phyloP scores from a whole-genome alignment of 2,888 invertebrate genomes.

The Meteorus colon region DNA sequence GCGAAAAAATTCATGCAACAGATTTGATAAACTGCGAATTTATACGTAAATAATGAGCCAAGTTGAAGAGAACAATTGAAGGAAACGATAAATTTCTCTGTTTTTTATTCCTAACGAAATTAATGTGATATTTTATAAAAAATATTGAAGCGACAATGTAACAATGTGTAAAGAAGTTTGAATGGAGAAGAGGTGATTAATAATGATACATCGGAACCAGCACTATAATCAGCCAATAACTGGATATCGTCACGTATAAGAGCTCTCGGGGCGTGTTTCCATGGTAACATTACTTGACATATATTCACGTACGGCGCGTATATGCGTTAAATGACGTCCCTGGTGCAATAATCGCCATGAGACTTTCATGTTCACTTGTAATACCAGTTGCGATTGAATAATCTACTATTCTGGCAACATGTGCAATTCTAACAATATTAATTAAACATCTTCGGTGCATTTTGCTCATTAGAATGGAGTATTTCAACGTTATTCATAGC shows the following conservation, averaged over 20 bases:
- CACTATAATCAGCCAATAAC: conserved; percentile 52
- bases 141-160: not conserved
- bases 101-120: no score
- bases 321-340: conserved; percentile 40
- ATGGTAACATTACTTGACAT: conserved; percentile 47
- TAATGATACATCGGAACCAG: conserved; percentile 6
- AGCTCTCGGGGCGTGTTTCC: conserved; percentile 39
- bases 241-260: conserved; percentile 44
- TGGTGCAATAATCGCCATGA: conserved; percentile 7
- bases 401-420: no score
- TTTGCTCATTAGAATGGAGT: no score
- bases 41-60: not conserved
- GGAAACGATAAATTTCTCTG: not conserved
- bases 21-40: not conserved
- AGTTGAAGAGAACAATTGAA: not conserved
- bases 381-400: not conserved
- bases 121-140: no score
- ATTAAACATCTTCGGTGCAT: no score
- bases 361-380: not conserved
- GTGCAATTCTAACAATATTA: no score
- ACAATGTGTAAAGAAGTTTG: conserved; percentile 20
- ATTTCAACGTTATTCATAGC: no score
- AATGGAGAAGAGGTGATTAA: not conserved
- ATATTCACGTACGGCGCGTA: conserved; percentile 14
- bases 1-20: not conserved